Base-by-base conservation (phyloP, 2,888 invertebrate genomes). In the Aricia artaxerxes region DNA sequence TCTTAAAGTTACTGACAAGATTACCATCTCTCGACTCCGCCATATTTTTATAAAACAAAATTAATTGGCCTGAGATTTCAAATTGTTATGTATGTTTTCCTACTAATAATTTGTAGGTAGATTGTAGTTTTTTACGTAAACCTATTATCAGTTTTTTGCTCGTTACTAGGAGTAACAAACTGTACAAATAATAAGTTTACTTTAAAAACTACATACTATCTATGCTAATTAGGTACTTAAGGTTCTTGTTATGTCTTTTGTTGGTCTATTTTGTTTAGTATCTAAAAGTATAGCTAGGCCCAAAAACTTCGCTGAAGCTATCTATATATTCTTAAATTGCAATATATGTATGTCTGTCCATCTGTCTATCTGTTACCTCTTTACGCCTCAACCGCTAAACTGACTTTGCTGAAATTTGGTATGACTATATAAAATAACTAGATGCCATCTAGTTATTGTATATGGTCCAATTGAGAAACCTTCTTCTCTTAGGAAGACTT, bases 51-150 rank as follows among this genome's bases (percentile, higher is more conserved):
- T 76, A 57, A 76, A 76, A 76, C 76, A 53, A 87, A 82, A 82
- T 82, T 88, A 88, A 89, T 88, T 88, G 87, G 87, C 83, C 80
- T 85, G 83, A 80, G 84, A 84, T 82, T 84, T 83, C 80, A 78
- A 80, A 81, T 80, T 79, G 84, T 84, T 84, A 80, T 35, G 16
- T 73, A 24, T 44, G 73, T 73, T 73, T 24, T 24, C n/a, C 9
- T 73, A 69, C 35, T 35, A 40, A 35, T 64, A 31, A 3, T 61
- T 61, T 61, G 60, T 61, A 9, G 64, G 64, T 64, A 64, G 24
- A 61, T 31, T 64, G 64, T 64, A 31, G 31, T 64, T 64, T 64
- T 64, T 24, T 35, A 69, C 69, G 35, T 69, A 35, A 69, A 69
- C 31, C 31, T 64, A 35, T 11, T 35, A 35, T 31, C 35, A 35